phyloP scores from a whole-genome alignment of 2,113 vertebrate species.

The Gallinago paraguaiae region DNA sequence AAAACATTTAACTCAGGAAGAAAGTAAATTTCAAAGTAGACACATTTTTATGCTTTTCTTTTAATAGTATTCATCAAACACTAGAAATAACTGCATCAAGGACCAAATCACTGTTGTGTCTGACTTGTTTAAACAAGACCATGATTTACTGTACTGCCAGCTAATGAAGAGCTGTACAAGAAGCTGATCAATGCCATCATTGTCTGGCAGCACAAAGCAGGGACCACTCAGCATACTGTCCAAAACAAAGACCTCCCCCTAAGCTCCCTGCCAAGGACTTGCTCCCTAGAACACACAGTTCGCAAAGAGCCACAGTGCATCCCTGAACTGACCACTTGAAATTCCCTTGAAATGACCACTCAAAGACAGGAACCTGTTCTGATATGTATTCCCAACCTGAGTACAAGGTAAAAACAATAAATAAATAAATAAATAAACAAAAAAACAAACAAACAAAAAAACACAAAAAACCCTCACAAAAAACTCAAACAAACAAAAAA shows the following conservation, averaged over 20 bases:
- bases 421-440: background rate
- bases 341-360: background rate
- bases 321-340: background rate
- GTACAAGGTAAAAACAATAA: background rate
- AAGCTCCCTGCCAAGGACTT: background rate
- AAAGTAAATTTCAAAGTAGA: background rate
- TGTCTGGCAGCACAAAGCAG: slow-evolving; percentile 45
- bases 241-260: slow-evolving; percentile 26
- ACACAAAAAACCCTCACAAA: background rate
- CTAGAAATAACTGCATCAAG: slow-evolving; percentile 25
- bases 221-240: slow-evolving; percentile 39
- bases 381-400: background rate
- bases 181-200: slow-evolving; percentile 54
- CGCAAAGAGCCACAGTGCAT: background rate
- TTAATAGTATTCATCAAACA: background rate
- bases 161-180: slow-evolving; percentile 62
- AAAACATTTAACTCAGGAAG: background rate
- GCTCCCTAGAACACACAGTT: background rate
- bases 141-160: slow-evolving; percentile 52
- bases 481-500: background rate
- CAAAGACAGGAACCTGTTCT: background rate
- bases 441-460: background rate
- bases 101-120: background rate
- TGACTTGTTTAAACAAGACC: slow-evolving; percentile 54
- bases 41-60: background rate